Evolutionary conservation across 2,113 vertebrate genomes (phyloP).

Genomic region (Elaphurus davidianus): DNA sequence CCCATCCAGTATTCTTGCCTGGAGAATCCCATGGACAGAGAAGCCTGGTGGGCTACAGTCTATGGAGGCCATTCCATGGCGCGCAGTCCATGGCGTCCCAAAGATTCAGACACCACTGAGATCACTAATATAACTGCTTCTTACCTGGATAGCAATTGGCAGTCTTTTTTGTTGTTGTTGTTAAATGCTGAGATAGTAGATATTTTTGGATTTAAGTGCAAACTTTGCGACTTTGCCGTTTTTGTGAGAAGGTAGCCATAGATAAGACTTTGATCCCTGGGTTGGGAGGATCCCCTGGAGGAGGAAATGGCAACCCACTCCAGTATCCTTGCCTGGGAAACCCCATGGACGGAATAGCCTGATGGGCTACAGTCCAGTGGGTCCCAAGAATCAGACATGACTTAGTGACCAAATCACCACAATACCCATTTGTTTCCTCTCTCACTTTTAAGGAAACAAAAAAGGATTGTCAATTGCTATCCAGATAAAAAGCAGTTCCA

Average conservation of each 20-base stretch:
- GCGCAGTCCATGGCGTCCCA: accelerated
- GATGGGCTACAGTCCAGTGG: neutral
- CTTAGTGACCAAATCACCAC: neutral
- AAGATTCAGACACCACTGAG: neutral
- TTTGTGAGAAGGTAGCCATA: neutral
- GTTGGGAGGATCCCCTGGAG: neutral
- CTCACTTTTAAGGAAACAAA: neutral
- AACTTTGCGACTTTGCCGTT: neutral
- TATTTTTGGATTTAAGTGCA: neutral
- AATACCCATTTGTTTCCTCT: neutral
- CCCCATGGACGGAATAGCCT: neutral
- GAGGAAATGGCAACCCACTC: neutral
- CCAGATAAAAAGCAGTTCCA: neutral
- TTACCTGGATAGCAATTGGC: neutral
- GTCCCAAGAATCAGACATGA: neutral
- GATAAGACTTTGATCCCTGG: neutral
- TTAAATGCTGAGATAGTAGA: neutral
- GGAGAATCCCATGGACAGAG: neutral
- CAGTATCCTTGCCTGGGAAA: neutral
- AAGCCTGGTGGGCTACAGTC: neutral
- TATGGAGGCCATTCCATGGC: neutral
- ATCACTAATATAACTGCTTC: neutral
- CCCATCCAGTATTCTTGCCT: neutral
- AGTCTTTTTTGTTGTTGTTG: neutral
- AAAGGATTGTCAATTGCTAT: neutral